Percentiles rank a stretch among this genome's conserved stretches.
phyloP scores from a whole-genome alignment of 2,113 vertebrate species.

The Argyrosomus japonicus region DNA sequence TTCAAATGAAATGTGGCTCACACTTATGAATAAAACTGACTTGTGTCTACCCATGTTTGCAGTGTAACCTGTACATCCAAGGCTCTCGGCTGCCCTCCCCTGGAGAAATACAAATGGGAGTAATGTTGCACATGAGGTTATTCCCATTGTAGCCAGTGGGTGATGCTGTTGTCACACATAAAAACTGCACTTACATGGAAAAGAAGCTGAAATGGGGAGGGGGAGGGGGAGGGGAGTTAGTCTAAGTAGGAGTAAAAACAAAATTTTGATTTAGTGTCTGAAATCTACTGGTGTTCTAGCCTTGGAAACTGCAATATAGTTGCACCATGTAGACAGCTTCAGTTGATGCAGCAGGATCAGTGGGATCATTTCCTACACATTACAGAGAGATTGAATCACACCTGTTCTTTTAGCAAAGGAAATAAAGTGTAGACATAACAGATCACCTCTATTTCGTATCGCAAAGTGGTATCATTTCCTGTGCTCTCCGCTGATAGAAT shows the following conservation, averaged over 20 bases:
- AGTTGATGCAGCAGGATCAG: conserved; percentile 33
- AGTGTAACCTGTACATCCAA: conserved; percentile 39
- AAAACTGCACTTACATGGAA: neutral
- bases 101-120: conserved; percentile 66
- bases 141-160: conserved; percentile 53
- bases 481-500: conserved; percentile 56
- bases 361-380: conserved; percentile 34
- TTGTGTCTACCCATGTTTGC: conserved; percentile 15
- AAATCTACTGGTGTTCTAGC: neutral
- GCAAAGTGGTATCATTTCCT: conserved; percentile 56
- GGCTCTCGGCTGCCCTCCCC: conserved; percentile 80
- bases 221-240: neutral
- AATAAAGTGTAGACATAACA: conserved; percentile 59
- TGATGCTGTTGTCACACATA: conserved; percentile 62
- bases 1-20: conserved; percentile 46
- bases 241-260: conserved; percentile 11
- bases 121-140: neutral
- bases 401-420: conserved; percentile 41
- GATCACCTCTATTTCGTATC: conserved; percentile 50
- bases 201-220: neutral
- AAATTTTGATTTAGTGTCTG: conserved; percentile 43
- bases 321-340: conserved; percentile 26
- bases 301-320: conserved; percentile 28
- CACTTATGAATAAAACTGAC: conserved; percentile 48
- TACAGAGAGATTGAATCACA: conserved; percentile 31